Evolutionary conservation across 2,888 invertebrate genomes (phyloP), one percentile per base, ranked within the genome.

Genomic region (Bellardia bayeri): DNA sequence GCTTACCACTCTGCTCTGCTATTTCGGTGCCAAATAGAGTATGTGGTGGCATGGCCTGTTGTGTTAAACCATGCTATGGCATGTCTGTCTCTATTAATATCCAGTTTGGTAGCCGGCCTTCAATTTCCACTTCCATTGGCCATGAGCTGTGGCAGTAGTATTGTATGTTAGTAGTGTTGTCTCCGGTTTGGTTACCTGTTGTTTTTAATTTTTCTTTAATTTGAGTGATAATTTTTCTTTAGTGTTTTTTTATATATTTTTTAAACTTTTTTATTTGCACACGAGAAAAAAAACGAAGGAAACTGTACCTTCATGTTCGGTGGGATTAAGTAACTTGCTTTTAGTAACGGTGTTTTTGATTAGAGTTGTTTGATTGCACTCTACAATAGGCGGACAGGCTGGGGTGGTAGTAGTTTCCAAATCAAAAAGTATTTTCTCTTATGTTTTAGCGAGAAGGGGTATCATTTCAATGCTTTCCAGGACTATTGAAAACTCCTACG

Each of bases 81-180:
- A 9, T 72, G 78, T 83, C 83, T 79, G 79, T 75, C 58, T 75
- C 58, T 30, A 75, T 49, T 82, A 74, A 82, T 23, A 23, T 74
- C 85, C 79, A 85, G 85, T 87, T 87, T 86, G 40, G 45, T 69
- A 81, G 64, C 84, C 76, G 87, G 87, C 87, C 87, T 87, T 85
- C 81, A 85, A 63, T 72, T 81, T 72, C 61, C 61, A 75, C 69
- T 87, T 87, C 16, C 8, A 58, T 56, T 83, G 76, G 74, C 66
- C 76, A 81, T 76, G 69, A 42, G 63, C 33, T 66, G 64, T 40
- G 30, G 61, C 45, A 64, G 68, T 61, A 61, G 61, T 54, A 69
- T 78, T 78, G 68, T 87, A 54, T 87, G 87, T 87, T 87, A 87
- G 85, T 87, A 85, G 87, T 85, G 85, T 75, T 79, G 63, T 33